Conservation (phyloP, 2,113 vertebrate genomes). For the Ursus arctos region DNA sequence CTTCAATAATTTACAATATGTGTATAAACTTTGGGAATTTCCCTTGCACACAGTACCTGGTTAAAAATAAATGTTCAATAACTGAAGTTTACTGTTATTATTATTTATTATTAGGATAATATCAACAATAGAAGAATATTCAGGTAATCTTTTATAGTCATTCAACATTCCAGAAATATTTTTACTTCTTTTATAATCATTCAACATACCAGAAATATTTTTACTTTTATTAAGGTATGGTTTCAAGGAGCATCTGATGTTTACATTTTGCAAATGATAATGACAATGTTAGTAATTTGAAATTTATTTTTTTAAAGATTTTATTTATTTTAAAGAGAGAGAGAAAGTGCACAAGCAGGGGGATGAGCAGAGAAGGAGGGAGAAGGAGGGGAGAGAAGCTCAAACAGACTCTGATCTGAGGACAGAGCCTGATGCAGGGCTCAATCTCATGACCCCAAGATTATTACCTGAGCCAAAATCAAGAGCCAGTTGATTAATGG, state of each 20-base stretch:
- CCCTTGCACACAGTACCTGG: neutral
- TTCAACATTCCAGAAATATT: neutral
- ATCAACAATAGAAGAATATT: neutral
- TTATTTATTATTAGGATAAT: neutral
- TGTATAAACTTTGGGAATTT: neutral
- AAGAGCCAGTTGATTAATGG: neutral
- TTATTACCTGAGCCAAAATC: neutral
- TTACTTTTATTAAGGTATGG: neutral
- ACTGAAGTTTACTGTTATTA: neutral
- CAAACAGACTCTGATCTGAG: neutral
- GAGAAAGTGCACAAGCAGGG: neutral
- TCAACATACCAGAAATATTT: neutral
- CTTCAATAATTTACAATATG: neutral
- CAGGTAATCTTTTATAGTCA: neutral
- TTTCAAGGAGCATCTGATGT: neutral
- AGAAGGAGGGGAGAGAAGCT: neutral
- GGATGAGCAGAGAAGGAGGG: no score
- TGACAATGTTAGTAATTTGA: neutral
- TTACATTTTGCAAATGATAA: neutral
- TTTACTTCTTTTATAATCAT: neutral
- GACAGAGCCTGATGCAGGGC: neutral
- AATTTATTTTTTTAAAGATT: neutral
- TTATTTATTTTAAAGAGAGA: neutral
- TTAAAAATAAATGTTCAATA: neutral
- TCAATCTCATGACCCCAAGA: neutral